Evolutionary conservation across 23 tunicate genomes (phyloP), one percentile per base, ranked within the genome.

Genomic region (Phallusia fumigata): DNA sequence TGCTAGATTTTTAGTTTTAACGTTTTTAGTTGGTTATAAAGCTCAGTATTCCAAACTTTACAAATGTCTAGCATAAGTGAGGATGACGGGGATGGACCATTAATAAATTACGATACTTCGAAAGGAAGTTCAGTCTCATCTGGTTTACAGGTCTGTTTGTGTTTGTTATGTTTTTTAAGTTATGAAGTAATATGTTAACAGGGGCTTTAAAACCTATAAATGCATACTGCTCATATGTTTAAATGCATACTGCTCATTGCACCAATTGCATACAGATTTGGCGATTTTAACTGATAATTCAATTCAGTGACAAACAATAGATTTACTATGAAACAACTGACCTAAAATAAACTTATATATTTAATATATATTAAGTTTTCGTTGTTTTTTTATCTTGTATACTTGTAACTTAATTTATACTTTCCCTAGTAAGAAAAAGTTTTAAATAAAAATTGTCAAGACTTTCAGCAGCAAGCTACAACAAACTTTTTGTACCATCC

Each of bases 121-220:
- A 85, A 81, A 73, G 95, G 95, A 85, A 90, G 95, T 78, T 90
- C 95, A 19, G 95, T 90, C 12, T 90, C 95, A 65, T 79, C 95
- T 44, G 95, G 85, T 21, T 53, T 90, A 86, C 95, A 90, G 84
- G 95, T 90, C 3, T 6, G 69, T 3, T 8, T 58, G 8, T 22
- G 15, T 58, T 58, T 3, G 69, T 58, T 1, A 58, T 58, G 69
- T 58, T 22, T 8, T 58, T 58, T 58, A 6, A 58, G 13, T 6
- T 24, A 58, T 21, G 8, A 51, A n/a, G n/a, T n/a, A n/a, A n/a
- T n/a, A 13, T 51, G 18, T 51, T 51, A 13, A 51, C 18, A 13
- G 15, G 58, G 58, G 58, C 58, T 15, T 13, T 18, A 15, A 51
- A 51, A 13, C 58, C 18, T 18, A 51, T 51, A 15, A 18, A 18